Conservation (phyloP, 2,797 vertebrate species). For the Triplophysa bombifrons region DNA sequence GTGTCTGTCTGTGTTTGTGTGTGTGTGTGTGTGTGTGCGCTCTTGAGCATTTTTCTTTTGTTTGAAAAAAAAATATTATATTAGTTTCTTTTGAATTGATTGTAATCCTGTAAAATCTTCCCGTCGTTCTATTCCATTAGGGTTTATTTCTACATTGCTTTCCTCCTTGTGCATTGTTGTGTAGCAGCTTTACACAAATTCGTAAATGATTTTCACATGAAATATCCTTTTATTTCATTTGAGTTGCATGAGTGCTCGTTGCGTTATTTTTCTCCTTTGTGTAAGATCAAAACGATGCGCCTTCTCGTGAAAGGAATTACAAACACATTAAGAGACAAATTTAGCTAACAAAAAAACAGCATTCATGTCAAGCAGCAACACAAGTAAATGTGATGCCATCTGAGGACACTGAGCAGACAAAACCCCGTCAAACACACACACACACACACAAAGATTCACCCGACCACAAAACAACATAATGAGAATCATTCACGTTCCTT, state of each 20-base stretch:
- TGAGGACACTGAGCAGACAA: conserved; percentile 64
- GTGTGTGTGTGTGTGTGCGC: no score
- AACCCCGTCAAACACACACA: conserved; percentile 45
- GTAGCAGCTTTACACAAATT: not conserved
- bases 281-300: not conserved
- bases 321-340: not conserved
- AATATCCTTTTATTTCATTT: not conserved
- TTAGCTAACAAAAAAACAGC: not conserved
- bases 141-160: no score
- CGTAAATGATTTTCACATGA: not conserved
- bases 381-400: conserved; percentile 36
- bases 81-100: no score
- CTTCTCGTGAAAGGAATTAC: no score
- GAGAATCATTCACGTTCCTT: conserved; percentile 32
- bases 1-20: no score
- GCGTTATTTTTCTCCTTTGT: not conserved
- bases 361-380: conserved; percentile 21
- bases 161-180: not conserved
- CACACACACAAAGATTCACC: conserved; percentile 27
- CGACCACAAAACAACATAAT: conserved; percentile 45
- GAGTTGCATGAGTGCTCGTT: not conserved
- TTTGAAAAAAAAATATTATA: no score
- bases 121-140: not conserved
- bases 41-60: no score
- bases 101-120: no score